A percentile compares a stretch with the other conserved stretches of the same genome.
phyloP scores from a whole-genome alignment of 2,888 invertebrate species.

The Alcis repandata region DNA sequence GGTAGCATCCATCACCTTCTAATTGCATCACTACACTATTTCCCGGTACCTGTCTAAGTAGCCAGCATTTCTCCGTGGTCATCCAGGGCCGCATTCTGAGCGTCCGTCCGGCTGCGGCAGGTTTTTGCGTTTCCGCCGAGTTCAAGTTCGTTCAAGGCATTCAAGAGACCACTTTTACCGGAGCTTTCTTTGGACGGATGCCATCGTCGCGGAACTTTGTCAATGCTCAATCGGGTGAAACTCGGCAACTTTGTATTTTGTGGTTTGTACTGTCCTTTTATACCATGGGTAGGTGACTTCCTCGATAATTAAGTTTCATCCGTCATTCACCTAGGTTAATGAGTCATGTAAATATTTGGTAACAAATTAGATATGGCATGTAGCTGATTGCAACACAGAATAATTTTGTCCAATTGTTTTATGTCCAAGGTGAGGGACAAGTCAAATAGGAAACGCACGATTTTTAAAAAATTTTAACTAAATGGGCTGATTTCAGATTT shows the following conservation, averaged over 20 bases:
- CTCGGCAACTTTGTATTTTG: background rate
- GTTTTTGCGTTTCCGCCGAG: slow-evolving; percentile 71
- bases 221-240: background rate
- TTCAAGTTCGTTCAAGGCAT: slow-evolving; percentile 54
- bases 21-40: slow-evolving; percentile 2
- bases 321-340: too few relatives aligned
- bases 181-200: slow-evolving; percentile 45
- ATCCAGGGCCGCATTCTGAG: slow-evolving; percentile 49
- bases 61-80: slow-evolving; percentile 18
- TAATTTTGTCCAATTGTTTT: too few relatives aligned
- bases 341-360: too few relatives aligned
- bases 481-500: too few relatives aligned
- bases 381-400: too few relatives aligned
- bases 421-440: too few relatives aligned
- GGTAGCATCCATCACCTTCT: background rate
- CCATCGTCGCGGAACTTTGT: background rate
- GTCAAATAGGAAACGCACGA: too few relatives aligned
- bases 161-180: slow-evolving; percentile 67
- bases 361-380: too few relatives aligned
- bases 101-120: slow-evolving; percentile 29
- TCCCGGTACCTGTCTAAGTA: slow-evolving; percentile 15
- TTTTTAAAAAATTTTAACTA: too few relatives aligned
- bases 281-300: too few relatives aligned
- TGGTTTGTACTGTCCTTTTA: too few relatives aligned
- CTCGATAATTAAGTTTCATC: too few relatives aligned